Conservation (phyloP, 2,113 vertebrate species). For the Telmatochromis sp. region DNA sequence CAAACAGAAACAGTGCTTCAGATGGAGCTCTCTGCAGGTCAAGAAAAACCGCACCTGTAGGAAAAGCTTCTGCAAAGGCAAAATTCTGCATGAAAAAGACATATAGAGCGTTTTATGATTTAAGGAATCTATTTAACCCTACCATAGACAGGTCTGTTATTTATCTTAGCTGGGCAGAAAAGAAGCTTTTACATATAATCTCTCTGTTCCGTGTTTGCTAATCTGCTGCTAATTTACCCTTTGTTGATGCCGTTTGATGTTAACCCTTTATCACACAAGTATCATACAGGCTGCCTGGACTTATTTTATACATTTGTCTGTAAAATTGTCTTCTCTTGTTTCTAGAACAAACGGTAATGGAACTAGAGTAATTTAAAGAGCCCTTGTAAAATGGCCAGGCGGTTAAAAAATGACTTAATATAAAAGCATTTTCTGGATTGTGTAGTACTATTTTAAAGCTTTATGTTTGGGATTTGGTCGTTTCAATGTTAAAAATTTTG, state of each 20-base stretch:
- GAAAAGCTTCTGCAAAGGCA: not conserved
- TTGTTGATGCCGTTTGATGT: not conserved
- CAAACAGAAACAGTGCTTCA: not conserved
- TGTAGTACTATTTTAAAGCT: not conserved
- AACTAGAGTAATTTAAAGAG: not conserved
- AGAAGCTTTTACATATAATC: not conserved
- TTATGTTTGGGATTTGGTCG: not conserved
- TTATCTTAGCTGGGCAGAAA: not conserved
- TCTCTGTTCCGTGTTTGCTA: not conserved
- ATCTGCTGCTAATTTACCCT: not conserved
- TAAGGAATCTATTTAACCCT: not conserved
- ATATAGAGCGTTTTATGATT: not conserved
- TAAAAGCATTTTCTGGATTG: not conserved
- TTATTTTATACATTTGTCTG: fast-evolving
- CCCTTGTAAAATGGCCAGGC: not conserved
- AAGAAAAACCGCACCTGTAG: not conserved
- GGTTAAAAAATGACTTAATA: not conserved
- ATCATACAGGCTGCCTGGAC: fast-evolving
- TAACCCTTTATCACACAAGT: not conserved
- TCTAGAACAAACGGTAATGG: not conserved
- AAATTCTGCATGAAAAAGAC: not conserved
- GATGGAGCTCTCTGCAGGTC: not conserved
- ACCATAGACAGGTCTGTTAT: not conserved
- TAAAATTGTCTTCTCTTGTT: not conserved
- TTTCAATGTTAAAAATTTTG: fast-evolving